Conservation (phyloP, 2,797 vertebrate species). For the Phoebastria nigripes region DNA sequence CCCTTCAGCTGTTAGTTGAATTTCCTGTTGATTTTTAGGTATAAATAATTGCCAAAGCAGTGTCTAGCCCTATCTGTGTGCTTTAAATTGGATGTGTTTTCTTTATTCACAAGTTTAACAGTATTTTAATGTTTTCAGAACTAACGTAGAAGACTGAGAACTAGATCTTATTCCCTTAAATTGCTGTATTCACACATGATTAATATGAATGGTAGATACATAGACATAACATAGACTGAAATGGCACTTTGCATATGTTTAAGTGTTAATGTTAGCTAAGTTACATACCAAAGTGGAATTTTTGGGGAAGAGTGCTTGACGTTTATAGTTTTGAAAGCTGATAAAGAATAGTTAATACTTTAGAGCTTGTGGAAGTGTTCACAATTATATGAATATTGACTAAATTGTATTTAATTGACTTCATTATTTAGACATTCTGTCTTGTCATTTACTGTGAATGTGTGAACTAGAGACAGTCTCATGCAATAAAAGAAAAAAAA, state of each 20-base stretch:
- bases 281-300: background rate
- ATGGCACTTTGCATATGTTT: background rate
- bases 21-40: constrained; percentile 51
- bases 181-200: background rate
- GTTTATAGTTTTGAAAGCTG: background rate
- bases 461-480: background rate
- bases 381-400: background rate
- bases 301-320: background rate
- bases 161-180: background rate
- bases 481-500: background rate
- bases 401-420: background rate
- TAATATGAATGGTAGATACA: background rate
- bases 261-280: background rate
- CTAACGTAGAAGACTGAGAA: background rate
- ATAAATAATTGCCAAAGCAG: background rate
- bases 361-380: background rate
- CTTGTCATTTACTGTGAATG: background rate
- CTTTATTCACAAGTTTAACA: background rate
- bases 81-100: background rate
- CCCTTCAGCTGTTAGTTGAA: constrained; percentile 25
- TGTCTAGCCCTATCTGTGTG: background rate
- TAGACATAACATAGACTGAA: background rate
- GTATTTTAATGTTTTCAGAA: background rate
- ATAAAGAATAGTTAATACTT: background rate
- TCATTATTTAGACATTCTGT: background rate